phyloP scores from a whole-genome alignment of 2,888 invertebrate genomes.

The Mellilla xanthometata region DNA sequence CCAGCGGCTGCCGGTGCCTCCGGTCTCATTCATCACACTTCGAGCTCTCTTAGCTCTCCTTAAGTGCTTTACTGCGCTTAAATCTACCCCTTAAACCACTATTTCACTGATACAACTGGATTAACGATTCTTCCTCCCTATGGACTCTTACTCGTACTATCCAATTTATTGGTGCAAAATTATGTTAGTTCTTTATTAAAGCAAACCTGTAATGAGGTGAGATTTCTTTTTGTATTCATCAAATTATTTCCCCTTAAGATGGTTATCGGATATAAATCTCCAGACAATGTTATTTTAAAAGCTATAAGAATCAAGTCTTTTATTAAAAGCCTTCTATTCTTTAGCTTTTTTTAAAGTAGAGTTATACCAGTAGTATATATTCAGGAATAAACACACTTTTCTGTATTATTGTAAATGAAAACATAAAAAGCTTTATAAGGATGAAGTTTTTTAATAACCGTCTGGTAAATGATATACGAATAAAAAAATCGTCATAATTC shows the following conservation, averaged over 20 bases:
- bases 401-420: too few relatives aligned
- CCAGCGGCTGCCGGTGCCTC: slow-evolving; percentile 43
- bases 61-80: slow-evolving; percentile 60
- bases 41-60: slow-evolving; percentile 52
- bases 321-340: too few relatives aligned
- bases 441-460: too few relatives aligned
- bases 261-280: neutral
- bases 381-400: too few relatives aligned
- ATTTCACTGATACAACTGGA: slow-evolving; percentile 22
- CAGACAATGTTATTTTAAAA: neutral
- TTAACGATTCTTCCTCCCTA: neutral
- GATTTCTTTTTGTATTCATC: slow-evolving; percentile 4
- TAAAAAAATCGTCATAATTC: too few relatives aligned
- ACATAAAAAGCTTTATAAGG: too few relatives aligned
- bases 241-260: neutral
- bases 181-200: slow-evolving; percentile 1
- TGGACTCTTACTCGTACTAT: neutral
- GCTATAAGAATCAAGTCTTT: too few relatives aligned
- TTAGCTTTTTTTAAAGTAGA: too few relatives aligned
- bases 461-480: too few relatives aligned
- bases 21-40: slow-evolving; percentile 74
- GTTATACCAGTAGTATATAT: too few relatives aligned
- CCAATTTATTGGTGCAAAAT: slow-evolving; percentile 4
- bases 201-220: slow-evolving; percentile 4
- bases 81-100: slow-evolving; percentile 16